Evolutionary conservation across 2,888 invertebrate genomes (phyloP).

Genomic region (Trisateles emortualis): DNA sequence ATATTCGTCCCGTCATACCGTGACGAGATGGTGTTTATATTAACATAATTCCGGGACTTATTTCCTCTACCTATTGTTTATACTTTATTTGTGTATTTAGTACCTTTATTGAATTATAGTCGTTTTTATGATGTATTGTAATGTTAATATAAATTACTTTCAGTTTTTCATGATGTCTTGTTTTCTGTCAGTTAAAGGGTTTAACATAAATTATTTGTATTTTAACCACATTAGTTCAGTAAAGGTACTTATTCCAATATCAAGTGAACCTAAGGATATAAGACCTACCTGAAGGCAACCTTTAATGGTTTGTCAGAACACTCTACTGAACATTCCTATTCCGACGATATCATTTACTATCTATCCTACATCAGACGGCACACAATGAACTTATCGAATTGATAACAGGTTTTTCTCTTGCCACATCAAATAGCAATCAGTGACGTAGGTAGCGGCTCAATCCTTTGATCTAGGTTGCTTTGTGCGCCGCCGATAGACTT

Average conservation of each 20-base stretch:
- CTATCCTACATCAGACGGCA: not conserved
- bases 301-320: too few species aligned
- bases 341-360: not conserved
- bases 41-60: constrained; percentile 60
- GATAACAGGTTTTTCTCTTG: constrained; percentile 44
- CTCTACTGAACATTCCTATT: not conserved
- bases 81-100: constrained; percentile 41
- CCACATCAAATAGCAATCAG: constrained; percentile 51
- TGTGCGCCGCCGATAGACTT: constrained; percentile 38
- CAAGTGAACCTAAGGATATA: too few species aligned
- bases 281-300: too few species aligned
- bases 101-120: constrained; percentile 11
- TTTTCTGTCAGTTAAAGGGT: too few species aligned
- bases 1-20: constrained; percentile 58
- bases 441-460: constrained; percentile 5
- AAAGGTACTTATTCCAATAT: too few species aligned
- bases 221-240: too few species aligned
- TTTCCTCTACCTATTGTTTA: constrained; percentile 53
- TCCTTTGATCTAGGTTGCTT: constrained; percentile 45
- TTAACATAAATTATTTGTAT: too few species aligned
- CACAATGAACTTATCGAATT: constrained; percentile 41
- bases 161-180: too few species aligned
- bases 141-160: not conserved
- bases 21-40: constrained; percentile 59
- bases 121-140: not conserved